Evolutionary conservation across 2,888 invertebrate species (phyloP).

Genomic region (Dicranocentrus wangi): DNA sequence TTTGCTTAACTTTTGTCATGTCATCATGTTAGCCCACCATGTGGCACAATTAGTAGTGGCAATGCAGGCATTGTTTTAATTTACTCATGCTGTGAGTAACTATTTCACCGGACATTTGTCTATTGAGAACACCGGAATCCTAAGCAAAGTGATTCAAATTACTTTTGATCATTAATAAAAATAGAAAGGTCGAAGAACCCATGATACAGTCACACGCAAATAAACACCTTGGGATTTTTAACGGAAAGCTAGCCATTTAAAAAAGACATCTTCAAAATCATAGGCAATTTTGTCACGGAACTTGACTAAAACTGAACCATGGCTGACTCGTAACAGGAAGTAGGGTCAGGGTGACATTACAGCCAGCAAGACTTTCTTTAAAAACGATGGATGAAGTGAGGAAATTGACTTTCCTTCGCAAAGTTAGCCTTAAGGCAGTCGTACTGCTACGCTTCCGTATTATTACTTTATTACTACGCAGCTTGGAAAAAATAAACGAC

Average conservation of each 20-base stretch:
- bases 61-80: too few species aligned
- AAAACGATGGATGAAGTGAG: constrained; percentile 59
- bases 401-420: constrained; percentile 61
- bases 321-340: neutral
- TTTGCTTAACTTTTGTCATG: too few species aligned
- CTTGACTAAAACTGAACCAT: neutral
- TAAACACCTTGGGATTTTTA: neutral
- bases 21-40: too few species aligned
- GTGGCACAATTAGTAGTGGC: too few species aligned
- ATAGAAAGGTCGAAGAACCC: too few species aligned
- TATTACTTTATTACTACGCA: constrained; percentile 24
- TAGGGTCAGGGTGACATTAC: neutral
- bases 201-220: neutral
- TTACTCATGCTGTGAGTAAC: too few species aligned
- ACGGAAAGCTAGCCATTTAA: constrained; percentile 43
- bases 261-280: constrained; percentile 45
- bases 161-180: too few species aligned
- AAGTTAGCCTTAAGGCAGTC: constrained; percentile 54
- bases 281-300: neutral
- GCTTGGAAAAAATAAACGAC: constrained; percentile 26
- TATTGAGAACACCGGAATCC: too few species aligned
- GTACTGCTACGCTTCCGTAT: constrained; percentile 26
- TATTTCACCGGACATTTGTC: too few species aligned
- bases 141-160: too few species aligned
- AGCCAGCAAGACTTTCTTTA: neutral